Base-by-base conservation (phyloP, 2,888 invertebrate species). In the Xanthorhoe designata region DNA sequence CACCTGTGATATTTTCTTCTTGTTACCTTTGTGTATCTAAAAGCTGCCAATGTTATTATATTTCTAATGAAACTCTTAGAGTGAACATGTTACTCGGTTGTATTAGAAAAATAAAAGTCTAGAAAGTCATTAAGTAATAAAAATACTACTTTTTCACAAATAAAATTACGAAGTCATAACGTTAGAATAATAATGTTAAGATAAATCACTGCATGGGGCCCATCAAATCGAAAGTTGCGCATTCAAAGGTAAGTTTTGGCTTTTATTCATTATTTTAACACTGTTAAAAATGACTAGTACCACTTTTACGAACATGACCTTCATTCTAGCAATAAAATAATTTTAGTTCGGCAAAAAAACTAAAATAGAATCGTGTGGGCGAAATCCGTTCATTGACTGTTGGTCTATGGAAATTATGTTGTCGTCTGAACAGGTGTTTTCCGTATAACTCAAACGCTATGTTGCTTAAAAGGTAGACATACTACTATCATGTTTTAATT, bases 1-100 rank as follows among this genome's bases (percentile, higher is more conserved):
- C 82, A 88, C 90, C 91, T 93, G 92, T 92, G 92, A 92, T 93
- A 93, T 81, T 86, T 86, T 42, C 82, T 80, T 83, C 85, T 85
- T 82, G 57, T 64, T 68, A 64, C 73, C 76, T 85, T 80, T 79
- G 82, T 81, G 84, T 82, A 76, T 81, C 78, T 79, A 79, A 70
- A 83, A 81, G 80, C 85, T 89, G 85, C 84, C 86, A 86, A 82
- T 83, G 78, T 83, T 82, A 77, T 77, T 80, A 73, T 80, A 80
- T 76, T 79, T 78, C 72, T 79, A 75, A 76, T 71, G 69, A 74
- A 71, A 81, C 82, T 88, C 83, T 75, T 86, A 87, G 84, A 87
- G 84, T 86, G 78, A 77, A 86, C 75, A 81, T 77, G 82, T 86
- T 84, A 78, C 76, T 77, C 74, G 78, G 75, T 73, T 73, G 69